Evolutionary conservation across 2,888 invertebrate species (phyloP), one percentile per base, ranked within the genome.

Genomic region (Odontocolon sp.): DNA sequence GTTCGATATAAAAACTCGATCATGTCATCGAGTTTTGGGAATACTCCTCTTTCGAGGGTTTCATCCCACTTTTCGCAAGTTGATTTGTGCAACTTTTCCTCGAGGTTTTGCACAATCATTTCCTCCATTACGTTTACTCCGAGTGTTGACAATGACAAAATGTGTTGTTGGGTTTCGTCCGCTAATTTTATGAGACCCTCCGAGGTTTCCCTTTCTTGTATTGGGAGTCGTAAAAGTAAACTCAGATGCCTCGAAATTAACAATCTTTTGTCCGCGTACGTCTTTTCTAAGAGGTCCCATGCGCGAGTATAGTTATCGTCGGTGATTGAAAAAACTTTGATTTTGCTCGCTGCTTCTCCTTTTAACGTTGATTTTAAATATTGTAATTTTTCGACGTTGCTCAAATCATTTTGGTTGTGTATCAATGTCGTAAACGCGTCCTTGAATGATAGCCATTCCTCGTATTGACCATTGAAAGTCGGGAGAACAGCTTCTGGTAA

Each of bases 391-490:
- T 76, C 67, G 31, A 78, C 63, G 16, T 67, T 31, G 18, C 26
- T 67, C 14, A 71, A 4, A 3, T 61, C 33, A 0, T 23, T 6
- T 8, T 69, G 66, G 14, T 59, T 33, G n/a, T 66, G 66, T 18
- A 77, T 64, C 59, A 77, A 64, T 6, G 66, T 69, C 0, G 52
- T 26, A n/a, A 77, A 77, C 0, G 78, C 59, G 56, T 81, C 79
- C 57, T 77, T 77, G 33, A 81, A 83, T 4, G 72, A 75, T 3
- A 80, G 18, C 68, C 68, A 73, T n/a, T 68, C 63, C 0, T 72
- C 63, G 23, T 68, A 26, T 2, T 56, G 21, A 9, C 63, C 77
- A 42, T 77, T 3, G 36, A 68, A 77, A 0, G 54, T 68, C n/a
- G 68, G 63, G 3, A 77, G 40, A n/a, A 72, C 63, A 0, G 72